Conservation (phyloP, 1,140 invertebrate genomes). For the Drosophila carrolli region DNA sequence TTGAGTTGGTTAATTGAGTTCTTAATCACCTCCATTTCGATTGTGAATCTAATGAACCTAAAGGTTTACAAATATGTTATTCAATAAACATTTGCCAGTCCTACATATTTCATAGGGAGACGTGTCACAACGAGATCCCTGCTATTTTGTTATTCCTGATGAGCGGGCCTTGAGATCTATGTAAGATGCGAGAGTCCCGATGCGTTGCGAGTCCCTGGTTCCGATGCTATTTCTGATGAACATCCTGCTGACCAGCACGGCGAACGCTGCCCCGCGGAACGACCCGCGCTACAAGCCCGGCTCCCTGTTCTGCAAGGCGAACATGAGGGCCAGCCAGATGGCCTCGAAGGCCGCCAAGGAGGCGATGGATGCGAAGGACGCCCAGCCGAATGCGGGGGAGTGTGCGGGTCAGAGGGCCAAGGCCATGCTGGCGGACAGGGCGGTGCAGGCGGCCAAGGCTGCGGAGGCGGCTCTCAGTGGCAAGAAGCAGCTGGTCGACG, state of each 20-base stretch:
- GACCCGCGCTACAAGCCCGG: neutral
- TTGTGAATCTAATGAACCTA: too few relatives aligned
- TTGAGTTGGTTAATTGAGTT: too few relatives aligned
- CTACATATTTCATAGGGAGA: too few relatives aligned
- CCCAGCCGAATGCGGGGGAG: constrained; percentile 12
- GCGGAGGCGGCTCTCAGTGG: constrained; percentile 27
- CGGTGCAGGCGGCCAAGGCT: constrained; percentile 30
- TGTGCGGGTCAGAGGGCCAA: constrained; percentile 13
- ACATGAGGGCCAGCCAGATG: constrained; percentile 25
- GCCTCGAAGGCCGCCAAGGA: constrained; percentile 19
- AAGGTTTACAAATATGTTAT: too few relatives aligned
- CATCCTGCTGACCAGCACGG: constrained; percentile 22
- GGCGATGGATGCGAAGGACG: constrained; percentile 34
- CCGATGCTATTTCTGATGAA: constrained; percentile 17
- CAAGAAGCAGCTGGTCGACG: constrained; percentile 37
- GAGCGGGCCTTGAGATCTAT: constrained; percentile 17
- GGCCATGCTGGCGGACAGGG: constrained; percentile 26
- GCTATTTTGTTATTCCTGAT: neutral
- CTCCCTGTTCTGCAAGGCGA: constrained; percentile 9
- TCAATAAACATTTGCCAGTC: too few relatives aligned
- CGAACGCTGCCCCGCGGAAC: neutral
- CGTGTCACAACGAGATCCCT: too few relatives aligned
- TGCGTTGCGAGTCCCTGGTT: constrained; percentile 34
- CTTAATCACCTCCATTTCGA: too few relatives aligned
- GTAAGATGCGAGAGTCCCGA: constrained; percentile 43